Base-by-base conservation (phyloP, 2,888 invertebrate genomes). In the Harpalus rufipes region DNA sequence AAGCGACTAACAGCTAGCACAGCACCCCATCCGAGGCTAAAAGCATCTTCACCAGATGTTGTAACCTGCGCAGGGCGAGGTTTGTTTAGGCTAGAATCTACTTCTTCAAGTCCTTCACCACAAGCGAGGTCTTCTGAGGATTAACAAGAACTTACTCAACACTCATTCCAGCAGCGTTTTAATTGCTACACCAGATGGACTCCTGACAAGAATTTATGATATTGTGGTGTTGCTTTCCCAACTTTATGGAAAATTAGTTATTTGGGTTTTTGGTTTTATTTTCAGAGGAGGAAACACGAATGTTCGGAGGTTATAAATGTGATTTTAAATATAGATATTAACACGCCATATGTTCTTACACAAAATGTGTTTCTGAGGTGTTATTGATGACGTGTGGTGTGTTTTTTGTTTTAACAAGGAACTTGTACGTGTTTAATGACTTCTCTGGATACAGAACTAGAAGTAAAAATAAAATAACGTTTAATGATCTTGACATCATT, bases 321-420 rank as follows among this genome's bases (percentile, higher is more conserved):
- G 68, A 68, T 68, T 68, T 68, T 68, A 68, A 68, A 68, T 68
- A 68, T 68, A 68, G 68, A 68, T 68, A 68, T 68, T 68, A 68
- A 68, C 39, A 68, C 68, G 25, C 68, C 68, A 68, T 68, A 68
- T 68, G 68, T 68, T 68, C 68, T 68, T 68, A 12, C n/a, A 68
- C 68, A 68, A 68, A 68, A 68, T 68, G 68, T 68, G 68, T 68
- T 68, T 68, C 32, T 68, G 32, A 68, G 68, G 68, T 68, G 68
- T 68, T 68, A 68, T 68, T 68, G 68, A 68, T 68, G 68, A 68
- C 68, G 32, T 68, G 10, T 32, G 32, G n/a, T 39, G 32, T 32
- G 25, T 68, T 68, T 68, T 68, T 68, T 68, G 39, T 39, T 68
- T 68, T 39, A 25, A 68, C 68, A 68, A 39, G 68, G 32, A 63